phyloP scores from a whole-genome alignment of 35 echinoderm and acorn worm genomes.

The Nesometra sesokonis region DNA sequence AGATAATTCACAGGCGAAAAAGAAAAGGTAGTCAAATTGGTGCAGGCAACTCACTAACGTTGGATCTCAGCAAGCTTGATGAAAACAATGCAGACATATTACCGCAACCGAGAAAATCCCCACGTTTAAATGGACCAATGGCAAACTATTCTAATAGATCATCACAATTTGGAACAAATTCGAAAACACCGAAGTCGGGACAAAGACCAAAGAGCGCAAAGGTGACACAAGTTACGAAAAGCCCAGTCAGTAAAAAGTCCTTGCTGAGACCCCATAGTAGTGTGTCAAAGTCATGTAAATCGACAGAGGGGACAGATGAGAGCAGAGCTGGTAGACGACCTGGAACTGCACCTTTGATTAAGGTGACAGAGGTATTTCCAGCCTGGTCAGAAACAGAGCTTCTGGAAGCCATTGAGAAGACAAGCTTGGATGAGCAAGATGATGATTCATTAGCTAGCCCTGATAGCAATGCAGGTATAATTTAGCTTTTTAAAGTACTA shows the following conservation, averaged over 20 bases:
- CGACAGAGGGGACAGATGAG: neutral
- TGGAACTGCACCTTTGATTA: neutral
- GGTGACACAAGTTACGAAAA: neutral
- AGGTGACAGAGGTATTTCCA: neutral
- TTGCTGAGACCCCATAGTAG: neutral
- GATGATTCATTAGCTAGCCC: too few relatives aligned
- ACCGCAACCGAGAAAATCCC: neutral
- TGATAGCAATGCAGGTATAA: too few relatives aligned
- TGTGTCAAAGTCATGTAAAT: neutral
- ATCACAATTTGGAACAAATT: neutral
- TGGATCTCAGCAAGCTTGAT: neutral
- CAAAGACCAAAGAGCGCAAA: neutral
- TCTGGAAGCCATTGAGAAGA: neutral
- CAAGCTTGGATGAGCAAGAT: neutral
- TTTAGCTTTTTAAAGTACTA: too few relatives aligned
- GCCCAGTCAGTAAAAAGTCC: neutral
- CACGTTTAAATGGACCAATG: neutral
- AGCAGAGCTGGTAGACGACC: neutral
- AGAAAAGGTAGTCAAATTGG: neutral
- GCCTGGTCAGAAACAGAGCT: neutral
- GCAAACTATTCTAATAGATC: neutral
- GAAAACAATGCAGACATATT: neutral
- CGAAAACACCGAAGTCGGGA: neutral
- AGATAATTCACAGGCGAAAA: neutral
- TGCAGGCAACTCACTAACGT: neutral